Evolutionary conservation across 2,797 vertebrate genomes (phyloP).

Genomic region (Ispidina picta): DNA sequence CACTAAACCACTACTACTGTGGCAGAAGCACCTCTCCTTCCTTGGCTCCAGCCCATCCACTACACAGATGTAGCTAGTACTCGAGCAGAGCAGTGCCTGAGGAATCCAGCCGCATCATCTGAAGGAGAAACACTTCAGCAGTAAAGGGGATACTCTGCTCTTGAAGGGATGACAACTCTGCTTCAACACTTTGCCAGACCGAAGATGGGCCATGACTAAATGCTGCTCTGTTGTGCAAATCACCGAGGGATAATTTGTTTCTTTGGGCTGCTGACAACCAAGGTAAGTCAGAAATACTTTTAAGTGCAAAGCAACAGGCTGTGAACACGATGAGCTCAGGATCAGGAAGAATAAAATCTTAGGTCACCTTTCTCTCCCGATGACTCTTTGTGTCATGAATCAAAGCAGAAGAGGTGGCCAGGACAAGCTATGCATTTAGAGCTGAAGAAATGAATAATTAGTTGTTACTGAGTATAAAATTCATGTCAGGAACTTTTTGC

Average conservation of each 20-base stretch:
- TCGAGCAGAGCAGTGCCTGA: fast-evolving
- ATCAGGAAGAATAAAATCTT: conserved; percentile 23
- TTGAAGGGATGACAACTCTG: background rate
- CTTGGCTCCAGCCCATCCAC: background rate
- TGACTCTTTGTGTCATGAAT: conserved; percentile 2
- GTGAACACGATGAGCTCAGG: background rate
- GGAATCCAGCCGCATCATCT: background rate
- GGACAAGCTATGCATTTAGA: conserved; percentile 19
- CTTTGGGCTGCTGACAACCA: background rate
- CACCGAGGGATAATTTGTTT: background rate
- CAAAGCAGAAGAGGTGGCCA: conserved; percentile 1
- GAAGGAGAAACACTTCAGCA: background rate
- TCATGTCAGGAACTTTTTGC: conserved; percentile 35
- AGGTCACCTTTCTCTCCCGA: background rate
- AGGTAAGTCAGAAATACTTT: conserved; percentile 11
- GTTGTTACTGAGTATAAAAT: conserved; percentile 45
- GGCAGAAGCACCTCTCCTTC: background rate
- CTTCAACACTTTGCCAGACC: background rate
- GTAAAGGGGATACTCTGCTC: background rate
- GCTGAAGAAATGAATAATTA: conserved; percentile 62
- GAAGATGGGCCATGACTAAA: background rate
- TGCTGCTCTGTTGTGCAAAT: background rate
- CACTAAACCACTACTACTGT: background rate
- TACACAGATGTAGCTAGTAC: background rate
- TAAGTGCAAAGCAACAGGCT: background rate